A percentile compares a stretch with the other conserved stretches of the same genome.
Evolutionary conservation across 2,113 vertebrate species (phyloP).

Genomic region (Mixornis gularis): DNA sequence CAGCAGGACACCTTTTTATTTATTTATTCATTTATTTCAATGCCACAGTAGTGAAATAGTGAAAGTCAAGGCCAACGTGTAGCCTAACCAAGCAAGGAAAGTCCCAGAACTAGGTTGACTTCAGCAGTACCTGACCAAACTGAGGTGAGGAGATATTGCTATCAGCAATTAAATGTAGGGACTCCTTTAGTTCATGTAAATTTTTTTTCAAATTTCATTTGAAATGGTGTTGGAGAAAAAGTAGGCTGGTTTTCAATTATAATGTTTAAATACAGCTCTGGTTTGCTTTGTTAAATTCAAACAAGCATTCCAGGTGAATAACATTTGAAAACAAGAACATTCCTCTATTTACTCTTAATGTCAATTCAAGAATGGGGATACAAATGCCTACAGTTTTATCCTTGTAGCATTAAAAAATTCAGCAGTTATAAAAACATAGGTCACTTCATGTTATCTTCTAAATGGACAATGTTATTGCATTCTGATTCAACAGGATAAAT

Average conservation of each 20-base stretch:
- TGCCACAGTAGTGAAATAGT: background rate
- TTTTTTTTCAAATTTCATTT: constrained; percentile 34
- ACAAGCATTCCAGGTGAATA: constrained; percentile 39
- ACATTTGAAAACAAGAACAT: constrained; percentile 24
- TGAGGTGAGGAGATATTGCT: constrained; percentile 21
- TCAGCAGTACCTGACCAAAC: constrained; percentile 47
- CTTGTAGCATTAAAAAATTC: background rate
- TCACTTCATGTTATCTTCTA: background rate
- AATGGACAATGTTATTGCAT: background rate
- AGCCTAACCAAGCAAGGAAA: constrained; percentile 2
- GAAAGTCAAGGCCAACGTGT: background rate
- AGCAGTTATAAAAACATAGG: background rate
- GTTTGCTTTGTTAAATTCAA: constrained; percentile 59
- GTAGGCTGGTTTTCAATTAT: constrained; percentile 47
- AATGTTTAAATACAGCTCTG: constrained; percentile 41
- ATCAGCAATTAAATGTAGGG: constrained; percentile 38
- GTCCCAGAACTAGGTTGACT: constrained; percentile 27
- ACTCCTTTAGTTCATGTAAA: constrained; percentile 41
- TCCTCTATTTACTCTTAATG: constrained; percentile 36
- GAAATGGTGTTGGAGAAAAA: constrained; percentile 38
- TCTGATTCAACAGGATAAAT: background rate
- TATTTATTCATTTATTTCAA: background rate
- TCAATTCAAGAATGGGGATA: constrained; percentile 10
- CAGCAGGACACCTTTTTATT: background rate
- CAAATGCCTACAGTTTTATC: constrained; percentile 4